Base-by-base conservation (phyloP, 2,888 invertebrate species). In the Bellardia bayeri region DNA sequence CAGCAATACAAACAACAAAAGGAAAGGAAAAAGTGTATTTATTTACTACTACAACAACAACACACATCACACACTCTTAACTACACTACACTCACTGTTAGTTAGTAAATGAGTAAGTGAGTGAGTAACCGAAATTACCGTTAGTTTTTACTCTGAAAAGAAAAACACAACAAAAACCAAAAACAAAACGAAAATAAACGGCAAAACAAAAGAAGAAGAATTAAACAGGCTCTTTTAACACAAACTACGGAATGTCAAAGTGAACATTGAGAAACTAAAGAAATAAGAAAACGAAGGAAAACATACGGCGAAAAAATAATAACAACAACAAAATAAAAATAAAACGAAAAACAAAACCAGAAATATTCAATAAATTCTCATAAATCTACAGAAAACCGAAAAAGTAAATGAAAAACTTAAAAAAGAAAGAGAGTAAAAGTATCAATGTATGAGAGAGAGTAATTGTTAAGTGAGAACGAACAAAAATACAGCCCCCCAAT, bases 241-340 rank as follows among this genome's bases (percentile, higher is more conserved):
- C 80, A 63, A 74, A 84, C 82, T 80, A 76, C 58, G 85, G 76
- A 85, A 79, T 87, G 85, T 82, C 82, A 87, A 82, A 82, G 49
- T 72, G 66, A 78, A 56, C 23, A 81, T 54, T 69, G 69, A 78
- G 64, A 30, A 79, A 58, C 33, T 45, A 40, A 75, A 61, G 56
- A 66, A 58, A 66, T 37, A 23, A 23, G 23, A 23, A 58, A 85
- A 82, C 61, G 33, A 71, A 76, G 8, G 56, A 86, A 66, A 78
- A 64, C 40, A 64, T 14, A 9, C n/a, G 51, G 40, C 42, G 54
- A 68, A 84, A 63, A 56, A 54, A 37, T 30, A 76, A 56, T 30
- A 75, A 75, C 54, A 86, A 87, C 68, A 86, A 82, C 64, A 66
- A 61, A 45, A 63, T n/a, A 8, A 64, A 45, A 16, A 45, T 69